phyloP scores from a whole-genome alignment of 2,888 invertebrate species.

The Sympetrum striolatum region DNA sequence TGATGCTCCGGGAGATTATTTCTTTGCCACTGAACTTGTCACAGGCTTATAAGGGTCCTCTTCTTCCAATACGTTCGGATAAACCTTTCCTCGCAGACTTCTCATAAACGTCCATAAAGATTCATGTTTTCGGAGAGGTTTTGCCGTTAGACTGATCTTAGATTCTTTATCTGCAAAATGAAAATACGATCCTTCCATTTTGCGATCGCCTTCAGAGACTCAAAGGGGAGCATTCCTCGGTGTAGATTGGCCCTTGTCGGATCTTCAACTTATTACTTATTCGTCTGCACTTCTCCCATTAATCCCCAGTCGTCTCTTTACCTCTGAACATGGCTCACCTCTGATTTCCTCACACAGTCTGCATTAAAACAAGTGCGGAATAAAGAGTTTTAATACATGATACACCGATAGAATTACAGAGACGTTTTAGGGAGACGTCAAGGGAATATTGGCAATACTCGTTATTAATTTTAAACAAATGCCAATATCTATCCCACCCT shows the following conservation, averaged over 20 bases:
- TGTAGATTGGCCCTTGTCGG: not conserved
- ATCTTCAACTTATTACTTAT: not conserved
- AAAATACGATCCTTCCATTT: not conserved
- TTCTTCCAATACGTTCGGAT: not conserved
- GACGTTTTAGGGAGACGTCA: too few species aligned
- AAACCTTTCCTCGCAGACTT: not conserved
- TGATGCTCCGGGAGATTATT: not conserved
- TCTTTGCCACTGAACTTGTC: not conserved
- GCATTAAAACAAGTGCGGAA: too few species aligned
- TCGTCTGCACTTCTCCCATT: too few species aligned
- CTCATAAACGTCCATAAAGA: not conserved
- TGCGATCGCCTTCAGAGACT: not conserved
- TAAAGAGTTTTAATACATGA: too few species aligned
- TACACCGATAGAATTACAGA: too few species aligned
- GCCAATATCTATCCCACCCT: too few species aligned
- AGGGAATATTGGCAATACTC: too few species aligned
- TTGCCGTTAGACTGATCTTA: not conserved
- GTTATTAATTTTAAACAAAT: too few species aligned
- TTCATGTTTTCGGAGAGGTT: not conserved
- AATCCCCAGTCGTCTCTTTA: too few species aligned
- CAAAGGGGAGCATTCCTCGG: not conserved
- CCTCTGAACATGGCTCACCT: too few species aligned
- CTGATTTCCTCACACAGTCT: too few species aligned
- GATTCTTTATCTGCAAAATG: not conserved
- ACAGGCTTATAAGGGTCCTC: not conserved